Evolutionary conservation across 2,797 vertebrate species (phyloP).

Genomic region (Galaxias olidus): DNA sequence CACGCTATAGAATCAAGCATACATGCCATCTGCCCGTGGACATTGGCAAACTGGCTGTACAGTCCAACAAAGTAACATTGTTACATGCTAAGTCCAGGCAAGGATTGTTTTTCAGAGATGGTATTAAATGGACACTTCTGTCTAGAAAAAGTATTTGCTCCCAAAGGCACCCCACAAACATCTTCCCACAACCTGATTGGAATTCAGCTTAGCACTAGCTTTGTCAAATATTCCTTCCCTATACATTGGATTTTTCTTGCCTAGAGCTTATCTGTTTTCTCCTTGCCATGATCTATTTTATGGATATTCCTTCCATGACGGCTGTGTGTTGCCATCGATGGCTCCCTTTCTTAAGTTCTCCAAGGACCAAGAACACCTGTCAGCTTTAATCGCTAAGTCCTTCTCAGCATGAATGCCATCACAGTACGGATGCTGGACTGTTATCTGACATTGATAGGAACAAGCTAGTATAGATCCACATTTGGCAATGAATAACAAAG

Average conservation of each 20-base stretch:
- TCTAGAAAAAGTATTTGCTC: neutral
- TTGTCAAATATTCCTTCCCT: constrained; percentile 54
- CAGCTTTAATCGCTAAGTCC: constrained; percentile 75
- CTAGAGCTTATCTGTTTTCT: constrained; percentile 73
- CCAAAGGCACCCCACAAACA: constrained; percentile 36
- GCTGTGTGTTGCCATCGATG: constrained; percentile 74
- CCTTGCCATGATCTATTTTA: constrained; percentile 76
- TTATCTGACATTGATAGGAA: constrained; percentile 75
- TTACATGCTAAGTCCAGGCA: constrained; percentile 51
- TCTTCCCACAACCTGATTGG: constrained; percentile 49
- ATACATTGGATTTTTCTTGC: constrained; percentile 66
- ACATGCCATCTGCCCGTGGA: constrained; percentile 46
- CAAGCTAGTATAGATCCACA: constrained; percentile 69
- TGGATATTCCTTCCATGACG: constrained; percentile 75
- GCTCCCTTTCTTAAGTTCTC: constrained; percentile 76
- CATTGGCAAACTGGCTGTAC: constrained; percentile 19
- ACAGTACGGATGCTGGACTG: constrained; percentile 55
- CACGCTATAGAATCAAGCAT: constrained; percentile 44
- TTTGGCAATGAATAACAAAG: constrained; percentile 57
- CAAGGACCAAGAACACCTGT: constrained; percentile 76
- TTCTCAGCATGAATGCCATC: constrained; percentile 73
- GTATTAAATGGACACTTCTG: too few relatives aligned
- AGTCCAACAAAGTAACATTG: constrained; percentile 48
- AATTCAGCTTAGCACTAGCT: constrained; percentile 53
- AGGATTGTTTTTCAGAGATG: too few relatives aligned